Conservation (phyloP, 2,113 vertebrate species). For the Colaptes auratus region DNA sequence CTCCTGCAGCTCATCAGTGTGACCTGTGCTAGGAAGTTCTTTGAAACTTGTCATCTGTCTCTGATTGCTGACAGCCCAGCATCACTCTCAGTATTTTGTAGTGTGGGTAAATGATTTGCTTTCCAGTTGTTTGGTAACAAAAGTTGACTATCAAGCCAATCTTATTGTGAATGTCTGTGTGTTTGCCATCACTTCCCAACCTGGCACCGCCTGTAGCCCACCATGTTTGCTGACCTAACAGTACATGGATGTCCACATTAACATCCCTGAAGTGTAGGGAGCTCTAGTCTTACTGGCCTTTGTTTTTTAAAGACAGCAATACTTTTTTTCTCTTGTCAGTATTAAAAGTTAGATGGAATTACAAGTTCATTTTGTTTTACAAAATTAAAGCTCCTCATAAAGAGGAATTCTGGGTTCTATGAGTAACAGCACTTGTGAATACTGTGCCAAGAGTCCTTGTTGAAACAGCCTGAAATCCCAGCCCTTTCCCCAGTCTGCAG, state of each 20-base stretch:
- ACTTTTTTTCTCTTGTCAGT: neutral
- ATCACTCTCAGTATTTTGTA: neutral
- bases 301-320: neutral
- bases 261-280: neutral
- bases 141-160: conserved; percentile 44
- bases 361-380: neutral
- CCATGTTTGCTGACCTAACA: neutral
- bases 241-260: neutral
- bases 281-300: neutral
- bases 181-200: neutral
- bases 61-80: neutral
- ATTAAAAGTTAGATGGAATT: neutral
- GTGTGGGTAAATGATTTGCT: neutral
- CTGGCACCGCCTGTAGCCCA: conserved; percentile 4
- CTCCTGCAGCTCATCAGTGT: neutral
- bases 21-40: neutral
- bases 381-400: neutral
- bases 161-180: conserved; percentile 31
- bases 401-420: neutral
- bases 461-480: neutral
- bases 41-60: neutral
- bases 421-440: neutral
- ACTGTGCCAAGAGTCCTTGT: neutral
- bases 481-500: neutral
- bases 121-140: neutral